phyloP scores from a whole-genome alignment of 2,888 invertebrate species.

The Rhamnusium bicolor region DNA sequence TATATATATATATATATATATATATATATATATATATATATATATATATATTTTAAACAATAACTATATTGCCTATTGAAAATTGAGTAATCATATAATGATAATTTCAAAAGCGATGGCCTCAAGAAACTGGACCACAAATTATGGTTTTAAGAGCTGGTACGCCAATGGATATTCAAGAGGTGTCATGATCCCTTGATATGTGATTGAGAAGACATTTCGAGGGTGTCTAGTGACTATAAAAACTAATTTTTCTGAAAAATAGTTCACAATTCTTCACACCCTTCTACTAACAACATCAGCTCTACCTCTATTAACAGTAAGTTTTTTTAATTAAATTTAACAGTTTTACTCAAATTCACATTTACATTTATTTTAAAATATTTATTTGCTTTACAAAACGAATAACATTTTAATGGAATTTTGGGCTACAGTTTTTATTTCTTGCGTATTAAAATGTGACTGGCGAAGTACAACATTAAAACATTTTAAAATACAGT shows the following conservation, averaged over 20 bases:
- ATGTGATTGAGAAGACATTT: slow-evolving; percentile 36
- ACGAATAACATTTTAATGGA: neutral
- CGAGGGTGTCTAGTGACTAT: slow-evolving; percentile 49
- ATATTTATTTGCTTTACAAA: neutral
- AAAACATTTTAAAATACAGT: too few relatives aligned
- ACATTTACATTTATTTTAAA: too few relatives aligned
- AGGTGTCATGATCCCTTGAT: slow-evolving; percentile 35
- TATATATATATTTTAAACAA: too few relatives aligned
- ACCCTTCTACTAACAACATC: slow-evolving; percentile 18
- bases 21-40: too few relatives aligned
- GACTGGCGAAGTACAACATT: neutral
- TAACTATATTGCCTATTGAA: too few relatives aligned
- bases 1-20: too few relatives aligned
- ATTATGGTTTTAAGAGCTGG: neutral
- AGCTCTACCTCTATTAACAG: neutral
- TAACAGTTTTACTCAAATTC: too few relatives aligned
- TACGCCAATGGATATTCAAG: slow-evolving; percentile 30
- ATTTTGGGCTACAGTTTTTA: neutral
- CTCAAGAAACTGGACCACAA: neutral
- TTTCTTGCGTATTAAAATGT: neutral
- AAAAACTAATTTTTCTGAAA: slow-evolving; percentile 40
- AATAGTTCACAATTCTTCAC: slow-evolving; percentile 10
- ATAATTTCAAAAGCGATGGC: neutral
- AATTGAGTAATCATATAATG: neutral
- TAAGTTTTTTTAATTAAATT: slow-evolving; percentile 11